Conservation (phyloP, 2,888 invertebrate species). For the Drosophila anomelani region DNA sequence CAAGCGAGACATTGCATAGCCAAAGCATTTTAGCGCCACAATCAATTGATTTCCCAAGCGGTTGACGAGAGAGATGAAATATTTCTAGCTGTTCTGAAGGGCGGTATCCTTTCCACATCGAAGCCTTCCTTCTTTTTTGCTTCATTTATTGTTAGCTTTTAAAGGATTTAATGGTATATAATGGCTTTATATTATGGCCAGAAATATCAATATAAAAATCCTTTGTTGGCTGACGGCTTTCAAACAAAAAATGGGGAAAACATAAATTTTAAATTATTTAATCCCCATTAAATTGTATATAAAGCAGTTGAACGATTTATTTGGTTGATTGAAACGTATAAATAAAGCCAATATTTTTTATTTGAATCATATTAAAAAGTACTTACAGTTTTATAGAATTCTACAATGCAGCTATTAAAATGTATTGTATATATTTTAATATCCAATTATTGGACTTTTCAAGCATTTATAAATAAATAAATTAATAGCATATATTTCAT, state of each 20-base stretch:
- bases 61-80: slow-evolving; percentile 46
- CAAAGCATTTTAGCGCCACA: slow-evolving; percentile 75
- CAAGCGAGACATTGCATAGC: slow-evolving; percentile 43
- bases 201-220: background rate
- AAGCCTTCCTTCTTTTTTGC: slow-evolving; percentile 2
- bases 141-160: slow-evolving; percentile 41
- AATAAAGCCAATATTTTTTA: background rate
- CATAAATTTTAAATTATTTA: slow-evolving; percentile 5
- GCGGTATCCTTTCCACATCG: slow-evolving; percentile 13
- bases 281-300: background rate
- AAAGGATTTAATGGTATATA: slow-evolving; percentile 50
- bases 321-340: background rate
- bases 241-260: background rate
- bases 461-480: too few relatives aligned
- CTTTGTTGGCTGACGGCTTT: background rate
- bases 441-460: background rate
- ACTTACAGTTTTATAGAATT: background rate
- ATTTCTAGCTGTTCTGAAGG: slow-evolving; percentile 22
- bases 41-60: slow-evolving; percentile 79
- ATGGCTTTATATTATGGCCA: slow-evolving; percentile 59
- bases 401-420: background rate
- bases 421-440: background rate
- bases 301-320: background rate
- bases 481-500: too few relatives aligned
- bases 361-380: too few relatives aligned